Evolutionary conservation across 1,140 invertebrate genomes (phyloP), one percentile per base, ranked within the genome.

Genomic region (Stenopsyche tienmushanensis): DNA sequence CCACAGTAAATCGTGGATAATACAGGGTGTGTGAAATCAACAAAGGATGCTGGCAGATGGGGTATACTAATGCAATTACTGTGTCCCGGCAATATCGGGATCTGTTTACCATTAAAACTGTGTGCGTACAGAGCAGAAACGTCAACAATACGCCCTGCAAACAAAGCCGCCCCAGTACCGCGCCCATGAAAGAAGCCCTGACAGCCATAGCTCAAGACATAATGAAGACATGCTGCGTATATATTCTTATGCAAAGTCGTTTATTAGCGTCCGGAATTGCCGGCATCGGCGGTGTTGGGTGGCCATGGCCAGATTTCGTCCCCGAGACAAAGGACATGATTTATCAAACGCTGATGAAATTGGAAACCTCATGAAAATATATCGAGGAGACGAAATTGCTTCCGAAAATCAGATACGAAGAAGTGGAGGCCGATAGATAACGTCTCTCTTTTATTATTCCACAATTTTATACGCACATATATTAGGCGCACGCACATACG

Each of bases 311-410:
- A 13, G 13, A 34, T 7, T 34, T 34, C 29, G 29, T 13, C 29
- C 26, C 20, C 29, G 29, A 57, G 54, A 57, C 54, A 57, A 57
- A 57, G 54, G 54, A 57, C 54, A 57, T 57, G 42, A 57, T 29
- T 57, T 29, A 57, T 57, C 54, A 42, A n/a, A 18, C 9, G 15
- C 5, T 42, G 34, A 42, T 39, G 34, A 57, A 57, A 57, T 57
- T 57, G 54, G 54, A 57, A 57, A 42, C 54, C 39, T 10, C 29
- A 34, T 34, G 29, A 34, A 34, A 34, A 34, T 34, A 34, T 34
- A 34, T 34, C 13, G 29, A 34, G 13, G 29, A 34, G 29, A 34
- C 29, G 13, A 34, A 34, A 34, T 34, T 34, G 29, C 29, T 34
- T 34, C 29, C 5, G 29, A 34, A 34, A 34, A 34, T 34, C 29